Evolutionary conservation across 2,888 invertebrate species (phyloP).

Genomic region (Lasioglossum morio): DNA sequence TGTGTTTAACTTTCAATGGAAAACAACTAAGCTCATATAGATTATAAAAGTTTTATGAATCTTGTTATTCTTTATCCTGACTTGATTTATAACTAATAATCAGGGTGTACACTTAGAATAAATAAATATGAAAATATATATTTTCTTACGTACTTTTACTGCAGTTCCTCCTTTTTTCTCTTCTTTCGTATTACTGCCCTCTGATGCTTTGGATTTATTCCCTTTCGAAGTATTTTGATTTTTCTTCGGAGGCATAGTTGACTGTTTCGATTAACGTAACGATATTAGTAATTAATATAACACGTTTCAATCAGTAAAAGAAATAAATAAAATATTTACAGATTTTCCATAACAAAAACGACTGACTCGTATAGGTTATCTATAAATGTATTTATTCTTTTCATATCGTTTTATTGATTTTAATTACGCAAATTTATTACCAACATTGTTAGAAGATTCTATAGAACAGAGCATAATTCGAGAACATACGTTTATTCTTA

Average conservation of each 20-base stretch:
- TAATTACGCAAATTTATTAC: background rate
- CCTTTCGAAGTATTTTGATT: constrained; percentile 85
- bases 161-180: constrained; percentile 92
- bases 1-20: background rate
- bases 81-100: too few species aligned
- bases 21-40: too few species aligned
- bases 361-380: background rate
- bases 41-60: too few species aligned
- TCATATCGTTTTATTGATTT: background rate
- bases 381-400: background rate
- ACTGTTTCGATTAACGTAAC: background rate
- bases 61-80: too few species aligned
- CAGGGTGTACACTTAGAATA: background rate
- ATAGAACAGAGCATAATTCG: background rate
- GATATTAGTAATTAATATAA: background rate
- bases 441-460: background rate
- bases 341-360: background rate
- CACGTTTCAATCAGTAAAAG: background rate
- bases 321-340: background rate
- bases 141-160: constrained; percentile 87
- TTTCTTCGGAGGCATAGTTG: constrained; percentile 91
- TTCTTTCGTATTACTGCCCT: constrained; percentile 87
- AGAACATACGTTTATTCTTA: background rate
- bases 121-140: background rate
- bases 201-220: constrained; percentile 83